Evolutionary conservation across 2,888 invertebrate genomes (phyloP), one percentile per base, ranked within the genome.

Genomic region (Folsomia candida): DNA sequence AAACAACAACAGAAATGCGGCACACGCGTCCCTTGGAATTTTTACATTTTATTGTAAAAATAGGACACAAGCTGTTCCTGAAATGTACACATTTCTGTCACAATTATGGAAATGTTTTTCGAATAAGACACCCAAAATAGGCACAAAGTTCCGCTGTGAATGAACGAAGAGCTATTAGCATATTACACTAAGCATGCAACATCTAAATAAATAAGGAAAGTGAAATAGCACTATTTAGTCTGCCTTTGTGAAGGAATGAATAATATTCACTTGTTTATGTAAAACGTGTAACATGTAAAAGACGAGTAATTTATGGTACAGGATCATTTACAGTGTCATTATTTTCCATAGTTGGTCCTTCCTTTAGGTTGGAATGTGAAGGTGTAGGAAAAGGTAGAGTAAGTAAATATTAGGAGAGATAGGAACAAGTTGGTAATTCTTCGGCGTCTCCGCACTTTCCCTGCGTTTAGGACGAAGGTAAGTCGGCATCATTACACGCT

Each of bases 261-360:
- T 59, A 59, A 59, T 59, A 59, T 26, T 59, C 24, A 6, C n/a
- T 25, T 28, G 60, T 37, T 61, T 70, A 61, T 66, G 51, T 68
- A n/a, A n/a, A n/a, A n/a, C n/a, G n/a, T n/a, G n/a, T n/a, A n/a
- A n/a, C n/a, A n/a, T n/a, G n/a, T n/a, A 26, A 25, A 25, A 14
- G 63, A 11, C 6, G 25, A n/a, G 64, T 29, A 64, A 69, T 69
- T 69, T 69, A 69, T 63, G n/a, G n/a, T 62, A 64, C 62, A 20
- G 22, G 64, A 69, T 54, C 69, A 64, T 69, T 69, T 64, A 57
- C 54, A 57, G 57, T 64, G 58, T 64, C 54, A 26, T 68, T 51
- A 26, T 51, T 59, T 18, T 51, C 51, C 54, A 51, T 51, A 63
- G 18, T 22, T 66, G 11, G 14, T 14, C 47, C 9, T n/a, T n/a